Percentiles rank a stretch among this genome's conserved stretches.
Conservation (phyloP, 1,140 invertebrate genomes). For the Prorops nasuta region DNA sequence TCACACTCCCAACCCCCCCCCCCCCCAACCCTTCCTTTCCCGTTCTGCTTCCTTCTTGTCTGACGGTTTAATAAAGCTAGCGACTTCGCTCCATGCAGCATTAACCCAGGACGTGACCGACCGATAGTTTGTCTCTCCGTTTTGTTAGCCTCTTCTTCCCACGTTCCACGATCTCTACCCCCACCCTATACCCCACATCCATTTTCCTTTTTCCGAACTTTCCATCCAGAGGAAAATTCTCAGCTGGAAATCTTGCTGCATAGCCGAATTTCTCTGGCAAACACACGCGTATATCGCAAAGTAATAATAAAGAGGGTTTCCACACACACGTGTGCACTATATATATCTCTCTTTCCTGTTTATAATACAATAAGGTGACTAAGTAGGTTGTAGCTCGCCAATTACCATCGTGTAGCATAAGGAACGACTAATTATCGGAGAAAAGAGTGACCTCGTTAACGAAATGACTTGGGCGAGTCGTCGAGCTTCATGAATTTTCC, state of each 20-base stretch:
- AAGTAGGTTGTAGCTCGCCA: too few species aligned
- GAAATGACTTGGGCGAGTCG: conserved; percentile 23
- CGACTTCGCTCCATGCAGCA: conserved; percentile 38
- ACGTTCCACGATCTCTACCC: conserved; percentile 8
- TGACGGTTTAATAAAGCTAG: conserved; percentile 35
- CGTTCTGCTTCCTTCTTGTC: conserved; percentile 19
- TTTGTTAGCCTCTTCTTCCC: conserved; percentile 17
- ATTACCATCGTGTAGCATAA: too few species aligned
- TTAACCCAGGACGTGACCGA: conserved; percentile 38
- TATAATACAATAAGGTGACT: too few species aligned
- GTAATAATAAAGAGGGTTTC: too few species aligned
- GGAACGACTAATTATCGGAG: conserved; percentile 8
- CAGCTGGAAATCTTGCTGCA: too few species aligned
- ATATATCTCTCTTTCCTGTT: too few species aligned
- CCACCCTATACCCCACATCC: background rate
- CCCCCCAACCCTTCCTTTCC: too few species aligned
- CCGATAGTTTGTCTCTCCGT: conserved; percentile 24
- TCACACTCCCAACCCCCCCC: too few species aligned
- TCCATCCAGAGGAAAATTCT: background rate
- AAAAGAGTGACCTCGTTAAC: conserved; percentile 29
- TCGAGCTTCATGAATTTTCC: conserved; percentile 23
- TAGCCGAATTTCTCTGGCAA: too few species aligned
- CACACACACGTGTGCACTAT: too few species aligned
- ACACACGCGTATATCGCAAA: too few species aligned
- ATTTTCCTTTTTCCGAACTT: background rate